These are phyloP conservation scores for Apocrypta bakeri DNA, from an alignment of 1,140 invertebrate genomes.

Conservation along the genomic window DNA sequence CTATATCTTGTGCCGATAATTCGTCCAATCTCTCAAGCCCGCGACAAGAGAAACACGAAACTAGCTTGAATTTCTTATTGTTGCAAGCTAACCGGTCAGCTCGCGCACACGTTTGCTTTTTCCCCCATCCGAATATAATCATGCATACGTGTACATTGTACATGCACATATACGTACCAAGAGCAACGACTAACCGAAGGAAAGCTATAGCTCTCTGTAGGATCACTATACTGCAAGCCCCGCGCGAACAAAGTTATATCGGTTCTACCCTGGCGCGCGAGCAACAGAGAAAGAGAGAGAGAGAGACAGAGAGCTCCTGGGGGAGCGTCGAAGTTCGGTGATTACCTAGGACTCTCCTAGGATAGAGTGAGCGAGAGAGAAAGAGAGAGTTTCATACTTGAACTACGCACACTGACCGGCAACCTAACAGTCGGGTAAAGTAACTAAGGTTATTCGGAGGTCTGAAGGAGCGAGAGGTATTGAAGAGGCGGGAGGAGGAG, in stretches of 20 bases:
- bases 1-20: background rate
- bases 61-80: constrained; percentile 6
- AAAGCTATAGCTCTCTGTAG: constrained; percentile 1
- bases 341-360: constrained; percentile 74
- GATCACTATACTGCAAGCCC: background rate
- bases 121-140: background rate
- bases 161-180: background rate
- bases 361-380: constrained; percentile 52
- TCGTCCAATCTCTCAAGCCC: background rate
- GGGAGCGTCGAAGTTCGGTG: constrained; percentile 73
- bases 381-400: constrained; percentile 70
- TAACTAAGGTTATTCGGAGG: constrained; percentile 71
- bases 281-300: constrained; percentile 23
- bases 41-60: background rate
- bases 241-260: constrained; percentile 70
- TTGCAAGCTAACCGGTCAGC: background rate
- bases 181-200: background rate
- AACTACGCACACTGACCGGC: constrained; percentile 63
- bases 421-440: constrained; percentile 72
- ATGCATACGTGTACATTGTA: background rate
- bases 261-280: constrained; percentile 61
- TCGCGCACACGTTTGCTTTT: background rate
- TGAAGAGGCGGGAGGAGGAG: too few relatives aligned
- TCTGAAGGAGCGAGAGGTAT: constrained; percentile 50
- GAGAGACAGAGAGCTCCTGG: constrained; percentile 60